Percentiles rank a stretch among this genome's conserved stretches.
These are phyloP conservation scores for Adelognathus sp. DNA, from an alignment of 2,888 invertebrate genomes.

Conservation along the genomic window DNA sequence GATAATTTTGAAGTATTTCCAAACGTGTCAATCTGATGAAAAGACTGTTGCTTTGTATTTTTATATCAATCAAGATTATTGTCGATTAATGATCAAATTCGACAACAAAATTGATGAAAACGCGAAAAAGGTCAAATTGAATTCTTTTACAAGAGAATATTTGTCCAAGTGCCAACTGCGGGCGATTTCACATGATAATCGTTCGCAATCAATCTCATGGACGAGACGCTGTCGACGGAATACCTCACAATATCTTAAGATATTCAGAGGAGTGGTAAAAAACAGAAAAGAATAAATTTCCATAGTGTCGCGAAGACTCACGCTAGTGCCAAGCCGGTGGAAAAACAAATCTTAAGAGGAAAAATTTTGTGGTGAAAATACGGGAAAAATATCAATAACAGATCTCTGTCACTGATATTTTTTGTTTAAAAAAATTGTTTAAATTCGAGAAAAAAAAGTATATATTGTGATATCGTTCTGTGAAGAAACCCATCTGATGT, in stretches of 20 bases:
- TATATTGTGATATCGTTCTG: neutral
- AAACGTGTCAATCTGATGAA: no score
- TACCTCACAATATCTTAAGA: neutral
- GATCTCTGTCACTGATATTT: no score
- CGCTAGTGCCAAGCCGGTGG: neutral
- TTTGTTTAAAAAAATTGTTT: neutral
- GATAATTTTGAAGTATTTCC: no score
- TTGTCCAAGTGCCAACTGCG: neutral
- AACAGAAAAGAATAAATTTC: neutral
- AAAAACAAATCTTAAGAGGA: neutral
- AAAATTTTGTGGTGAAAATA: neutral
- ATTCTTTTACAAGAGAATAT: neutral
- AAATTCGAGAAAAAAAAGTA: neutral
- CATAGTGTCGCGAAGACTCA: neutral
- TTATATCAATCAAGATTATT: no score
- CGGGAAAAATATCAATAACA: neutral
- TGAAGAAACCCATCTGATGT: neutral
- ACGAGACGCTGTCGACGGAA: neutral
- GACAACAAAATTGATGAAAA: neutral
- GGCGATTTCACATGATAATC: neutral
- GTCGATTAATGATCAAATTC: neutral
- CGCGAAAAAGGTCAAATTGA: neutral
- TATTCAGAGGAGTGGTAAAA: neutral
- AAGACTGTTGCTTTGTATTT: no score
- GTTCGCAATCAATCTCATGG: neutral